These are phyloP conservation scores for Minunthozetes semirufus DNA, from an alignment of 2,888 invertebrate species.

Conservation along the genomic window DNA sequence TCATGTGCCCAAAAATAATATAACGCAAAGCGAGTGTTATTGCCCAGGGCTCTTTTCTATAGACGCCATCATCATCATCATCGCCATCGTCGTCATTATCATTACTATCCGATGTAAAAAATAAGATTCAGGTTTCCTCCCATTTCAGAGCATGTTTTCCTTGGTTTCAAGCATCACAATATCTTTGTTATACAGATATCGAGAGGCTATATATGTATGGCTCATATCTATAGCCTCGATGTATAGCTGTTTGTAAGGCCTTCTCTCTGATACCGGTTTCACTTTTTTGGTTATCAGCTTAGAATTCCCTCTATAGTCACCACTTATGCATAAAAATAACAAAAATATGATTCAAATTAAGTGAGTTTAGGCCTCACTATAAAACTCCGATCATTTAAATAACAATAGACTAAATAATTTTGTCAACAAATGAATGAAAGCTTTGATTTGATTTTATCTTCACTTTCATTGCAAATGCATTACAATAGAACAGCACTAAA, in stretches of 20 bases:
- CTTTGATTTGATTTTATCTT: constrained; percentile 12
- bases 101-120: constrained; percentile 30
- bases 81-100: constrained; percentile 28
- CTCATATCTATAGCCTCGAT: neutral
- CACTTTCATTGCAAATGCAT: constrained; percentile 11
- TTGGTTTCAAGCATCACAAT: constrained; percentile 20
- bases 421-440: constrained; percentile 3
- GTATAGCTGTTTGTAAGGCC: constrained; percentile 12
- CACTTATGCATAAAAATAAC: neutral
- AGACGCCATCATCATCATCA: constrained; percentile 29
- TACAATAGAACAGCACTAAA: neutral
- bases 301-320: constrained; percentile 2
- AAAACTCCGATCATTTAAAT: constrained; percentile 6
- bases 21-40: constrained; percentile 19
- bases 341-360: neutral
- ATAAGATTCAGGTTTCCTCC: constrained; percentile 28
- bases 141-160: constrained; percentile 30
- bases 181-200: no score
- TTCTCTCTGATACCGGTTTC: constrained; percentile 32
- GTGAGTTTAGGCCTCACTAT: neutral
- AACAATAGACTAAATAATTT: constrained; percentile 18
- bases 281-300: constrained; percentile 20
- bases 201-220: constrained; percentile 6
- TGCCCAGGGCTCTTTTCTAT: constrained; percentile 19
- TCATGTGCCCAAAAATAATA: constrained; percentile 21